Evolutionary conservation across 2,113 vertebrate genomes (phyloP), one percentile per base, ranked within the genome.

Genomic region (Ceratotherium simum): DNA sequence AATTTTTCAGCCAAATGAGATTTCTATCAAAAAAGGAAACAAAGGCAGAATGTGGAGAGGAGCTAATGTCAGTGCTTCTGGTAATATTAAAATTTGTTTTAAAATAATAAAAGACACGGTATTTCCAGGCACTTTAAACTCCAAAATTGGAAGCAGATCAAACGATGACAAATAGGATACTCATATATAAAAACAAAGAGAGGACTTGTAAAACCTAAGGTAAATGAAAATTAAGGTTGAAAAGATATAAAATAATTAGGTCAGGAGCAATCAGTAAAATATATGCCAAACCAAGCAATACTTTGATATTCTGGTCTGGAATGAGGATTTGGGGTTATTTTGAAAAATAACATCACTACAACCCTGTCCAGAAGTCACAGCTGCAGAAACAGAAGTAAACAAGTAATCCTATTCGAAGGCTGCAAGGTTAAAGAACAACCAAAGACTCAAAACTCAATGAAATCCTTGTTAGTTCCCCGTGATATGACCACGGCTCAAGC

Each of bases 341-440:
- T 97, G 96, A 92, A 97, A 98, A 96, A 82, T 67, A 81, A 70
- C 4, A 0, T 96, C 95, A 90, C 80, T 70, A 33, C 1, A 27
- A 46, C 58, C 88, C 39, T 51, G 25, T 97, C 96, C 96, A 96
- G 94, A 90, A 90, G 39, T 76, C 96, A 94, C 98, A 98, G 97
- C 97, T 98, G 97, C 90, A 97, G 70, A 91, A 86, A 65, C 25
- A 84, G 88, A 97, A 97, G 60, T 97, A 97, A 98, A 98, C 96
- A 97, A 97, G 83, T 76, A 75, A 73, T 83, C 18, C 60, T 65
- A 2, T 73, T 48, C 72, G 75, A 94, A 96, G 36, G 56, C 33
- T 65, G 12, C 36, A 70, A 91, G 73, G 95, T 91, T 95, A 80
- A 90, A 69, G 75, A 94, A 96, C 85, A 93, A 92, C 64, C 12